Evolutionary conservation across 2,113 vertebrate genomes (phyloP).

Genomic region (Oenanthe melanoleuca): DNA sequence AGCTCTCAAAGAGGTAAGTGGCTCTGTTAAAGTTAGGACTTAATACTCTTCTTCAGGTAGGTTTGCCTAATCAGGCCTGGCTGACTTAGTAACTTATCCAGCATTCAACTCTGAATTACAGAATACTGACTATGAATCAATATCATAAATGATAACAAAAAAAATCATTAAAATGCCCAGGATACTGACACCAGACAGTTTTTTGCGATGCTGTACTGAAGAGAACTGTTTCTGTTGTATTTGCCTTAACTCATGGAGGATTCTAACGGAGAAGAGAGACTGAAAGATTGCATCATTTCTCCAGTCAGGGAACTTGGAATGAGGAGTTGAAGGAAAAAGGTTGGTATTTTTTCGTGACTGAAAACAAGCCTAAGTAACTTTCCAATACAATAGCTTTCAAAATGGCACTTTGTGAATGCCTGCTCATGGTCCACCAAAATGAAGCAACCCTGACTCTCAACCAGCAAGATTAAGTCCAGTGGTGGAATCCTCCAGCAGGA

Average conservation of each 20-base stretch:
- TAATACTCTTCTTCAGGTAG: neutral
- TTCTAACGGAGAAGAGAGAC: neutral
- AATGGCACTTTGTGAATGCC: neutral
- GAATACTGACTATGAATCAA: neutral
- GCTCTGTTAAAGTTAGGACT: neutral
- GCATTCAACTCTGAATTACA: neutral
- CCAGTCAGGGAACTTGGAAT: neutral
- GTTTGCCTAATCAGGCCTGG: neutral
- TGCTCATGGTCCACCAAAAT: neutral
- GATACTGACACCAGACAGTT: neutral
- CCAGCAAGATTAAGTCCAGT: rapidly evolving
- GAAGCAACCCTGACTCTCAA: neutral
- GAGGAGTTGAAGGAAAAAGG: neutral
- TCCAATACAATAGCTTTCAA: neutral
- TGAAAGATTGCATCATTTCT: neutral
- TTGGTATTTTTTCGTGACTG: neutral
- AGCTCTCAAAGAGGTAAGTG: neutral
- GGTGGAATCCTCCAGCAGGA: neutral
- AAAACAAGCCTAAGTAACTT: neutral
- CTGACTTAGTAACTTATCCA: neutral
- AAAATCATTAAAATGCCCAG: neutral
- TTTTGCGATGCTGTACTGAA: neutral
- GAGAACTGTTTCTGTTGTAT: neutral
- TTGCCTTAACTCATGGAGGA: neutral
- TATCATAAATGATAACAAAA: neutral